These are phyloP conservation scores for Buceros bicornis DNA, from an alignment of 2,797 vertebrate genomes.

Conservation along the genomic window DNA sequence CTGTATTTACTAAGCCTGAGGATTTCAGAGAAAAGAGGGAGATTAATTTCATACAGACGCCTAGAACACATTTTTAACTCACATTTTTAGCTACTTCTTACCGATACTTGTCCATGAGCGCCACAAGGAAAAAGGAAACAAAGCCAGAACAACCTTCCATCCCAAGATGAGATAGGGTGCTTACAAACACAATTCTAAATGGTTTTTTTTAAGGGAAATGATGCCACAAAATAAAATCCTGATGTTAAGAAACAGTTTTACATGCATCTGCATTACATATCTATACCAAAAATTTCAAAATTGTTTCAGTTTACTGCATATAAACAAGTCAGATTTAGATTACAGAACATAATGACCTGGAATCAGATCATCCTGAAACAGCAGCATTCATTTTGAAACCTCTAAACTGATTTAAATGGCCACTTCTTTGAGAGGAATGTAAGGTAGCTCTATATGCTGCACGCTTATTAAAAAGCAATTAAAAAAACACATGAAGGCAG, in stretches of 20 bases:
- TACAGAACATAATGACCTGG: not conserved
- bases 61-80: not conserved
- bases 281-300: not conserved
- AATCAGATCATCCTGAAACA: not conserved
- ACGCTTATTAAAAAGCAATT: slow-evolving; percentile 23
- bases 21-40: not conserved
- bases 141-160: not conserved
- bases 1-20: not conserved
- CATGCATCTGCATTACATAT: not conserved
- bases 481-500: not conserved
- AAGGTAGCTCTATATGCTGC: not conserved
- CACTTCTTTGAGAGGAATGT: not conserved
- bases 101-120: not conserved
- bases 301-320: not conserved
- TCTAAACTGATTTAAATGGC: not conserved
- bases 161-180: not conserved
- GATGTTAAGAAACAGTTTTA: not conserved
- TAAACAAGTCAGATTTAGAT: not conserved
- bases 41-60: not conserved
- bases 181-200: not conserved
- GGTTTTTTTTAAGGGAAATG: not conserved
- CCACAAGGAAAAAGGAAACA: not conserved
- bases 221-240: not conserved
- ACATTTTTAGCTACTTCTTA: not conserved
- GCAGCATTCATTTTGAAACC: not conserved